Conservation (phyloP, 2,113 vertebrate genomes). For the Abramis brama region DNA sequence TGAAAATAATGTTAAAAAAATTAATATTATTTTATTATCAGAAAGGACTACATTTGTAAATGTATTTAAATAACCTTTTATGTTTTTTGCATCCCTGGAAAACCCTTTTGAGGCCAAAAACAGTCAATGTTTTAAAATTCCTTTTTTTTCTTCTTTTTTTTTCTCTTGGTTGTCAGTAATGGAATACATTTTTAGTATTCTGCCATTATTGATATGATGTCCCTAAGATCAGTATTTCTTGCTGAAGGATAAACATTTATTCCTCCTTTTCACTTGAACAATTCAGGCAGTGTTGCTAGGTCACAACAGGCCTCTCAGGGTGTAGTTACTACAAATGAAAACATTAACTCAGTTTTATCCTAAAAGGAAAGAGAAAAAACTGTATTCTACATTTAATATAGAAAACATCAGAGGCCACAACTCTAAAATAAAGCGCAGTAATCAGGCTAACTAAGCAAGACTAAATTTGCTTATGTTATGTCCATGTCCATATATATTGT, state of each 20-base stretch:
- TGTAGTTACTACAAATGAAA: conserved; percentile 7
- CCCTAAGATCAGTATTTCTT: conserved; percentile 15
- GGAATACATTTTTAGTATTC: background rate
- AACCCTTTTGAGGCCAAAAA: background rate
- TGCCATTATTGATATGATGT: background rate
- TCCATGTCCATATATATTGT: background rate
- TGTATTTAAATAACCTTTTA: background rate
- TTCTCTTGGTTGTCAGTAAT: background rate
- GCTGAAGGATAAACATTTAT: background rate
- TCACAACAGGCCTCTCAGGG: conserved; percentile 39
- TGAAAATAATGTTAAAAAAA: background rate
- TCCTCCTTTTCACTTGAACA: conserved; percentile 14
- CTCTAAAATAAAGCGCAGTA: background rate
- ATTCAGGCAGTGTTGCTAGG: conserved; percentile 7
- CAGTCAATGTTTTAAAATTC: background rate
- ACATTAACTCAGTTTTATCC: background rate
- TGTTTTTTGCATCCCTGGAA: background rate
- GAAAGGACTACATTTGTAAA: background rate
- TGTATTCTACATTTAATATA: background rate
- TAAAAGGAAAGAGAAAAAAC: background rate
- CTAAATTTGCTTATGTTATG: background rate
- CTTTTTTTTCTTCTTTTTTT: background rate
- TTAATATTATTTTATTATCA: background rate
- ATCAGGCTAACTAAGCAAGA: background rate
- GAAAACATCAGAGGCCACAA: background rate